These are phyloP conservation scores for Tetragonula clypearis DNA, from an alignment of 1,140 invertebrate species.

Conservation along the genomic window DNA sequence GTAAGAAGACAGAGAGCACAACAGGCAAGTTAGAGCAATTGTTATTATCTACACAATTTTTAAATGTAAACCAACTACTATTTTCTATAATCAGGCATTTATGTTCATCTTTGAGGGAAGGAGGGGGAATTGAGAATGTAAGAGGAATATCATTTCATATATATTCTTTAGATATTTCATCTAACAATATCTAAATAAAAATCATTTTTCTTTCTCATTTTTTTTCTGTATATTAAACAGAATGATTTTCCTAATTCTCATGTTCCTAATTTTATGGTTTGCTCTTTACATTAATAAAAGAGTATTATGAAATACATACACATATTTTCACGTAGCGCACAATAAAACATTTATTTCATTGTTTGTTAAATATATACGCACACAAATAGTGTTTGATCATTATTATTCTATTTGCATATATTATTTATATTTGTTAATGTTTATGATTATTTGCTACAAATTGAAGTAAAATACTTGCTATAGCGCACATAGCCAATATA, in stretches of 20 bases:
- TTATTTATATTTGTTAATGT: conserved; percentile 31
- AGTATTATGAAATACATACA: conserved; percentile 19
- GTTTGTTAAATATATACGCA: conserved; percentile 24
- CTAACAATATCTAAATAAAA: conserved; percentile 11
- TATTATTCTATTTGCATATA: conserved; percentile 18
- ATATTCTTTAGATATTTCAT: neutral
- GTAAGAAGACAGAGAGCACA: conserved; percentile 30
- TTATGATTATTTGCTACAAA: conserved; percentile 20
- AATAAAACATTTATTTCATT: conserved; percentile 29
- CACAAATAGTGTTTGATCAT: conserved; percentile 16
- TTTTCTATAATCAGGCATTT: conserved; percentile 41
- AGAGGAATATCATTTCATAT: neutral
- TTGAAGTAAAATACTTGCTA: conserved; percentile 21
- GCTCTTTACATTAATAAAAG: conserved; percentile 36
- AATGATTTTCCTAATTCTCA: conserved; percentile 38
- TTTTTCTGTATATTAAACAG: conserved; percentile 6
- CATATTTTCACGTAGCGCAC: conserved; percentile 45
- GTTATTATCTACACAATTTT: conserved; percentile 28
- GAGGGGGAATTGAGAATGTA: neutral
- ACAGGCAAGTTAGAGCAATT: conserved; percentile 45
- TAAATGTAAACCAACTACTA: conserved; percentile 11
- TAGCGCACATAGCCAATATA: conserved; percentile 18
- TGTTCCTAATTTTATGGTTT: conserved; percentile 44
- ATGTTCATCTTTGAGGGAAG: neutral
- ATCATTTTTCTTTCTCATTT: conserved; percentile 1